Conservation (phyloP, 2,113 vertebrate species). For the Orycteropus afer region DNA sequence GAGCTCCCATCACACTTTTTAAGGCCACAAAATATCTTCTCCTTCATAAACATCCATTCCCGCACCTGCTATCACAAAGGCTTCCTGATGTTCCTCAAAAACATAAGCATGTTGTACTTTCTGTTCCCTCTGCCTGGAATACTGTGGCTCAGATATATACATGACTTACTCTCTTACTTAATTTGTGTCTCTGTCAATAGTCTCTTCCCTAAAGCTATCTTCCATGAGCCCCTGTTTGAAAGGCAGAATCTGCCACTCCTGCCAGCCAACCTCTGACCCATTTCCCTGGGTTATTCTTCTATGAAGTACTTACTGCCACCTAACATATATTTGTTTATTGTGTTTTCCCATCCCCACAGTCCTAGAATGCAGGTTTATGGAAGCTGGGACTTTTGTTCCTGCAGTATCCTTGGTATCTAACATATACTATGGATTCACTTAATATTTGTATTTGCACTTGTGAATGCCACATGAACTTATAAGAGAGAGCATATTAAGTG, state of each 20-base stretch:
- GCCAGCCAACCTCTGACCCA: neutral
- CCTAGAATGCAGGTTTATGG: neutral
- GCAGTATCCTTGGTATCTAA: neutral
- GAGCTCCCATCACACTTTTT: neutral
- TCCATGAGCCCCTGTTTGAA: constrained; percentile 2
- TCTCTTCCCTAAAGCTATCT: neutral
- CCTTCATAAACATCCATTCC: neutral
- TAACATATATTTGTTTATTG: neutral
- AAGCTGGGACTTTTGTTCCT: neutral
- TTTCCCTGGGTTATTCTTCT: neutral
- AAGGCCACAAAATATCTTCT: constrained; percentile 21
- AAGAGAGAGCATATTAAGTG: neutral
- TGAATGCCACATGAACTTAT: neutral
- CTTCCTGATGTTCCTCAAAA: neutral
- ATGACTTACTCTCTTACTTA: neutral
- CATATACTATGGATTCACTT: neutral
- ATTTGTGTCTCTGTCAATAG: constrained; percentile 8
- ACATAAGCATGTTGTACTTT: neutral
- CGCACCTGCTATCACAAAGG: neutral
- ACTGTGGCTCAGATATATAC: neutral
- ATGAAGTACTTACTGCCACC: neutral
- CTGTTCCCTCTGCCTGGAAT: neutral
- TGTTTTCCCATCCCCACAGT: neutral
- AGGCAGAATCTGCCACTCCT: neutral
- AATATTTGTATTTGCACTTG: neutral